These are phyloP conservation scores for Phrynocephalus versicolor DNA, from an alignment of 2,113 vertebrate genomes.

Conservation along the genomic window DNA sequence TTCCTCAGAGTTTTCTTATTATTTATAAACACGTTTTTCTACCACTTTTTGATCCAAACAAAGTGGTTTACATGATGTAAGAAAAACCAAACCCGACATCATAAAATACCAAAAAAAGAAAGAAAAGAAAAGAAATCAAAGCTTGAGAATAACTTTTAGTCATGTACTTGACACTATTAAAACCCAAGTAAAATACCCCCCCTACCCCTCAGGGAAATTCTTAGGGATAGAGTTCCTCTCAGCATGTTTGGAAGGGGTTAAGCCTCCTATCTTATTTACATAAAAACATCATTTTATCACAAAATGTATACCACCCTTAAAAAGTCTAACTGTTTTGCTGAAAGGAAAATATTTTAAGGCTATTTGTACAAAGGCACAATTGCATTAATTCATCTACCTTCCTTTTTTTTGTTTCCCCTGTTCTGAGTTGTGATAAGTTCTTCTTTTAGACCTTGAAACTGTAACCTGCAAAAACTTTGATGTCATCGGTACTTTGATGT, in stretches of 20 bases:
- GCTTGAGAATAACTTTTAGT: neutral
- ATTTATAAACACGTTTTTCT: neutral
- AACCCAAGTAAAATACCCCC: neutral
- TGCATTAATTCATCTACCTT: neutral
- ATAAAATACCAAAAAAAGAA: neutral
- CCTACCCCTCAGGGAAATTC: neutral
- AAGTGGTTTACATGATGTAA: neutral
- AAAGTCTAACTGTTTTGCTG: neutral
- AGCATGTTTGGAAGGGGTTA: neutral
- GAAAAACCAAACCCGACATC: neutral
- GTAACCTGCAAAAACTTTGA: neutral
- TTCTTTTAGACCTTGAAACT: neutral
- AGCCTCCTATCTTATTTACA: neutral
- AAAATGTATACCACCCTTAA: neutral
- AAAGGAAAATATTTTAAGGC: neutral
- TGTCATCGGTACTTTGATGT: neutral
- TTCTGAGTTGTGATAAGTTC: neutral
- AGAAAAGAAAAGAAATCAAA: neutral
- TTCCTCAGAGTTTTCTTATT: constrained; percentile 28
- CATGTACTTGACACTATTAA: neutral
- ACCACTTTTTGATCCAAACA: neutral
- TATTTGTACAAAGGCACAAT: neutral
- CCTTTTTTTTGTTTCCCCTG: no score
- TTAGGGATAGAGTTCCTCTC: neutral
- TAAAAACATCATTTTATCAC: constrained; percentile 3